A percentile compares a stretch with the other conserved stretches of the same genome.
Conservation (phyloP, 1,140 invertebrate species). For the Drosophila pruinosa region DNA sequence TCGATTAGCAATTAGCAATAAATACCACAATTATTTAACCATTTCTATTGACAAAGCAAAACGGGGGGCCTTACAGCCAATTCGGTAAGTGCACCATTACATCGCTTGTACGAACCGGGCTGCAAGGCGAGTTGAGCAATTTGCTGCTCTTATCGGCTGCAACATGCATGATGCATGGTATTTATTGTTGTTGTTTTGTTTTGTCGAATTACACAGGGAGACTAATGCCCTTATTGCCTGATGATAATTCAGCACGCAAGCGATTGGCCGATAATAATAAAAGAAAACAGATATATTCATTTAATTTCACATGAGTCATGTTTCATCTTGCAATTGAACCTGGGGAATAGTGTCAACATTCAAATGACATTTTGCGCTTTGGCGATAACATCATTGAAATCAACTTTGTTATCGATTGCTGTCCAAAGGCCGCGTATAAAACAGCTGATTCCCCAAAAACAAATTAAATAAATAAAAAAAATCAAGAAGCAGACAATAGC, state of each 20-base stretch:
- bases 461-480: not conserved
- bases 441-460: constrained; percentile 26
- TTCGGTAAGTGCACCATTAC: not conserved
- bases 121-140: constrained; percentile 67
- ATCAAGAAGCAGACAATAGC: not conserved
- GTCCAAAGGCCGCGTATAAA: constrained; percentile 13
- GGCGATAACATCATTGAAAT: constrained; percentile 32
- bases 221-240: constrained; percentile 85
- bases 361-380: constrained; percentile 21
- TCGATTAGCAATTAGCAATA: constrained; percentile 37
- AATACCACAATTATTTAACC: constrained; percentile 13
- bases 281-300: not conserved
- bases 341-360: constrained; percentile 22
- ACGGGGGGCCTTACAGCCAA: not conserved
- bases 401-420: constrained; percentile 24
- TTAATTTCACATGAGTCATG: constrained; percentile 21
- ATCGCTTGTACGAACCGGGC: not conserved
- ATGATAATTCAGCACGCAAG: constrained; percentile 52
- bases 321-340: constrained; percentile 16
- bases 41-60: constrained; percentile 4
- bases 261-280: constrained; percentile 24
- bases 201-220: constrained; percentile 19
- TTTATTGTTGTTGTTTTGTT: constrained; percentile 1
- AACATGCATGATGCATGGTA: constrained; percentile 10
- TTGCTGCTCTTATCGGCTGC: constrained; percentile 23